Evolutionary conservation across 2,888 invertebrate genomes (phyloP).

Genomic region (Lydus trimaculatus): DNA sequence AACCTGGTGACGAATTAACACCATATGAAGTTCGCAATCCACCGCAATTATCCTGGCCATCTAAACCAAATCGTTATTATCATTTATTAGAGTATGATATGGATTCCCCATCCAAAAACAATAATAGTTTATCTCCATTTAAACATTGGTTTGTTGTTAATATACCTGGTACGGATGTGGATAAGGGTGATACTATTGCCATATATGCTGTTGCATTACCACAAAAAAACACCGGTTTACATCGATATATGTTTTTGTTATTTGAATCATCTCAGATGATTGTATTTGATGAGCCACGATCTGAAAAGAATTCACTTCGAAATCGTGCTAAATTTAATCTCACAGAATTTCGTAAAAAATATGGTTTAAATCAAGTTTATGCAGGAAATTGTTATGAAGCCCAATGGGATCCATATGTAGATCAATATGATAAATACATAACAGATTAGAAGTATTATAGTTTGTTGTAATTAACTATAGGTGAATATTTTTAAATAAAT

Average conservation of each 20-base stretch:
- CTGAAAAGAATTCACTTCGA: conserved; percentile 61
- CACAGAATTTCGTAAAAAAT: too few species aligned
- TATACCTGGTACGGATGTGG: conserved; percentile 69
- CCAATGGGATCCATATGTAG: conserved; percentile 61
- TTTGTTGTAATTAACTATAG: conserved; percentile 40
- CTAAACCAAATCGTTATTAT: conserved; percentile 68
- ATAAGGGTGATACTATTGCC: conserved; percentile 69
- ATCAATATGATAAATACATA: too few species aligned
- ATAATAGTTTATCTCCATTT: conserved; percentile 75
- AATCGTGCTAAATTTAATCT: too few species aligned
- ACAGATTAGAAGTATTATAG: too few species aligned
- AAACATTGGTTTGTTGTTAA: conserved; percentile 82
- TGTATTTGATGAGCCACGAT: conserved; percentile 44
- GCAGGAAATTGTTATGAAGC: conserved; percentile 70
- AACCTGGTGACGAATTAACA: conserved; percentile 72
- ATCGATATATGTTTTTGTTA: conserved; percentile 75
- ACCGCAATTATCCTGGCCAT: conserved; percentile 72
- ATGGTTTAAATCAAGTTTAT: too few species aligned
- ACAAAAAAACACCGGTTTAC: conserved; percentile 73
- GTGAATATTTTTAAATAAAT: conserved; percentile 58
- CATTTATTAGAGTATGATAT: conserved; percentile 72
- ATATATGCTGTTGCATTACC: conserved; percentile 74
- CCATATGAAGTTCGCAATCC: conserved; percentile 74
- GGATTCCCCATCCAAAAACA: conserved; percentile 76
- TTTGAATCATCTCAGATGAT: conserved; percentile 71